Evolutionary conservation across 2,888 invertebrate species (phyloP), one percentile per base, ranked within the genome.

Genomic region (Cepaea hortensis): DNA sequence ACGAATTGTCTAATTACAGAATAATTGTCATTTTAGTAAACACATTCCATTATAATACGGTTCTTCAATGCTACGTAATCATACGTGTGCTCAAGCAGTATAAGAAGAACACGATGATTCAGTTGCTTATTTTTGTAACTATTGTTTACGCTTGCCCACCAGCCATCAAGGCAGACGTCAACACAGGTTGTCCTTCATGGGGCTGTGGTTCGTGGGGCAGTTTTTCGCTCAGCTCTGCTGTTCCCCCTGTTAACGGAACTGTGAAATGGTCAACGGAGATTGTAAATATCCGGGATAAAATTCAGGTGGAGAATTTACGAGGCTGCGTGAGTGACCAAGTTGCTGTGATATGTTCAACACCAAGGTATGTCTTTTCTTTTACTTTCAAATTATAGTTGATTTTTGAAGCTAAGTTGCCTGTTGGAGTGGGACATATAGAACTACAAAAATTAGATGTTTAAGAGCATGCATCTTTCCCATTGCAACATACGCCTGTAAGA

Each of bases 151-250:
- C n/a, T 48, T 75, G 48, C 18, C 0, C 50, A 18, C 48, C 15
- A 15, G 7, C 20, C 2, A 61, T 23, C 4, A 61, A 61, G 61
- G 84, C 80, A 3, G 85, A 87, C 48, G 23, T 70, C 13, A 62
- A 75, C n/a, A 85, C 89, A 4, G 90, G 91, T 1, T 91, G 91
- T 83, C 91, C 92, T 3, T 87, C 88, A 79, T 90, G 89, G 84
- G 91, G 91, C 0, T 91, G 91, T 76, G 81, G 88, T 20, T 90
- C 92, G 1, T 88, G 89, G 6, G 91, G 91, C 55, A 89, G 90
- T 3, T 91, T 91, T 79, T 90, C 91, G 1, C 87, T 89, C 81
- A 81, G 87, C 61, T 83, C 89, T 0, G 84, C 86, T n/a, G 85
- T 89, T 5, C 90, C 91, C 0, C 72, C 77, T 6, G 73, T 77